These are phyloP conservation scores for Pristionchus fissidentatus DNA, from an alignment of 2,888 invertebrate species.

Conservation along the genomic window DNA sequence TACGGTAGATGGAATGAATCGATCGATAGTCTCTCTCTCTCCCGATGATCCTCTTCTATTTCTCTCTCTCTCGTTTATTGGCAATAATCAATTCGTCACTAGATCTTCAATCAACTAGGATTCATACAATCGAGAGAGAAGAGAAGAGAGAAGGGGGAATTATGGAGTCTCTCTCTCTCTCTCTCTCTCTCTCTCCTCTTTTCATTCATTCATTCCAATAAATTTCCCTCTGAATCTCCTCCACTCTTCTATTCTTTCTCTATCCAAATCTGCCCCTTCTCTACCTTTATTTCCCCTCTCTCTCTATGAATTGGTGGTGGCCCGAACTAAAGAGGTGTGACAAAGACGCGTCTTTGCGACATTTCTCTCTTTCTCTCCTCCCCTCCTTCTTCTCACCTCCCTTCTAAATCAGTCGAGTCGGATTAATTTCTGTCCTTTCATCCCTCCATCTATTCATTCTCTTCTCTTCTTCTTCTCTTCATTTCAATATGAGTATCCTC, in stretches of 20 bases:
- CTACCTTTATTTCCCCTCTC: neutral
- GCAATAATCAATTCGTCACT: constrained; percentile 17
- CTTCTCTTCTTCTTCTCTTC: constrained; percentile 6
- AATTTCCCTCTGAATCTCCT: neutral
- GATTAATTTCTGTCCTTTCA: constrained; percentile 39
- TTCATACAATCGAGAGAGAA: constrained; percentile 23
- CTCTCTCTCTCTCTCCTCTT: neutral
- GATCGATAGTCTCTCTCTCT: neutral
- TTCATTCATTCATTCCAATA: constrained; percentile 28
- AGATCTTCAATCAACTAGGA: constrained; percentile 23
- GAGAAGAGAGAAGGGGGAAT: constrained; percentile 23
- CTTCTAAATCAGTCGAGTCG: constrained; percentile 29
- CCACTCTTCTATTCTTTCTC: neutral
- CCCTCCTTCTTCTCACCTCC: constrained; percentile 12
- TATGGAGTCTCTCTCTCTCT: constrained; percentile 7
- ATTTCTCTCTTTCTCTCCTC: neutral
- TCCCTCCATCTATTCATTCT: constrained; percentile 1
- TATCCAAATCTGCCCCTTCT: neutral
- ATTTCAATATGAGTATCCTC: constrained; percentile 35
- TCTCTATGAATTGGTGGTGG: neutral
- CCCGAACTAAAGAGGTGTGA: constrained; percentile 28
- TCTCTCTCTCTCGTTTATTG: constrained; percentile 9
- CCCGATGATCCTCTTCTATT: neutral
- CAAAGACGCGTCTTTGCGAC: constrained; percentile 27
- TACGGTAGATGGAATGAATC: neutral